phyloP scores from a whole-genome alignment of 1,140 invertebrate species.

The Drosophila prosaltans region DNA sequence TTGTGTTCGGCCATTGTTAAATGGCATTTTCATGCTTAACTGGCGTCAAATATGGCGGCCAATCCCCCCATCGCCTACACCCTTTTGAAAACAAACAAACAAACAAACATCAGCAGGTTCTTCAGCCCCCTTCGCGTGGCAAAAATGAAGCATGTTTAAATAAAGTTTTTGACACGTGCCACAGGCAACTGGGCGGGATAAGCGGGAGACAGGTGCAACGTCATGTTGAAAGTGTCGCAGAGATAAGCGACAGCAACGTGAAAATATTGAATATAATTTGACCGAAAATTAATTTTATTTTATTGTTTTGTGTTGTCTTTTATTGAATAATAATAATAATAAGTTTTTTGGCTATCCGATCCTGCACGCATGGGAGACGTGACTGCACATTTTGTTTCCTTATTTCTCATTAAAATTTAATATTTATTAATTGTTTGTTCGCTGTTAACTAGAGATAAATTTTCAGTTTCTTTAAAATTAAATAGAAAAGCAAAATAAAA shows the following conservation, averaged over 20 bases:
- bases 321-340: too few relatives aligned
- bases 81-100: not conserved
- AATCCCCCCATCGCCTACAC: slow-evolving; percentile 10
- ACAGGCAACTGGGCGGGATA: not conserved
- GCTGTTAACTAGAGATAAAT: too few relatives aligned
- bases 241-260: slow-evolving; percentile 20
- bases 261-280: slow-evolving; percentile 37
- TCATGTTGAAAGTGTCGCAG: slow-evolving; percentile 27
- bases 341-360: not conserved
- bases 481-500: too few relatives aligned
- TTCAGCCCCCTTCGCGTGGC: too few relatives aligned
- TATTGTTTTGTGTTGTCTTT: too few relatives aligned
- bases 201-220: slow-evolving; percentile 12
- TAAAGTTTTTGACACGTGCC: slow-evolving; percentile 71
- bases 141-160: slow-evolving; percentile 29
- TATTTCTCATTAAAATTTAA: too few relatives aligned
- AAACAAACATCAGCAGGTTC: too few relatives aligned
- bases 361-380: too few relatives aligned
- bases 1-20: slow-evolving; percentile 63
- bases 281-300: slow-evolving; percentile 2
- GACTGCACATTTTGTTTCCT: too few relatives aligned
- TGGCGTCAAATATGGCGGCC: slow-evolving; percentile 76
- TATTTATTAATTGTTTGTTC: too few relatives aligned
- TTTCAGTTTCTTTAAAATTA: too few relatives aligned
- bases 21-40: slow-evolving; percentile 80